A percentile compares a stretch with the other conserved stretches of the same genome.
Conservation (phyloP, 2,113 vertebrate species). For the Scytalopus superciliaris region DNA sequence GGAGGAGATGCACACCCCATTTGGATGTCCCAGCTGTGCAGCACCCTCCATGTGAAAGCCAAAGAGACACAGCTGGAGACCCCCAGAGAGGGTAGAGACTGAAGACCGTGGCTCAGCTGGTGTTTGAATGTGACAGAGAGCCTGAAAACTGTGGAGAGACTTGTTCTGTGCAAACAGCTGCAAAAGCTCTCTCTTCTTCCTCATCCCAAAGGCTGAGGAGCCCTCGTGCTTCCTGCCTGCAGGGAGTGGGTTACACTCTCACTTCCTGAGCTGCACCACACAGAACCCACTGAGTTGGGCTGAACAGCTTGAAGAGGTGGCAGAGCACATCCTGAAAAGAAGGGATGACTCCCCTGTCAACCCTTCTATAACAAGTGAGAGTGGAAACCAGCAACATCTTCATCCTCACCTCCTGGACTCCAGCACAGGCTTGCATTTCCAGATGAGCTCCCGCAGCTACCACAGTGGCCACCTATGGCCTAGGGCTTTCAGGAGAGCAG, state of each 20-base stretch:
- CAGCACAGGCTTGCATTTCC: neutral
- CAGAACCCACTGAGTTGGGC: fast-evolving
- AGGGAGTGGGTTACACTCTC: neutral
- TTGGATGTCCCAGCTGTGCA: neutral
- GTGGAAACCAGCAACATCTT: neutral
- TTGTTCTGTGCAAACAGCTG: neutral
- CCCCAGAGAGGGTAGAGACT: neutral
- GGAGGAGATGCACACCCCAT: neutral
- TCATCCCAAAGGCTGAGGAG: neutral
- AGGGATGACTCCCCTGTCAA: too few species aligned
- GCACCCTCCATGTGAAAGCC: neutral
- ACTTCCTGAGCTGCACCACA: neutral
- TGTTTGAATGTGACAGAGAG: neutral
- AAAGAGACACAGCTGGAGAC: fast-evolving
- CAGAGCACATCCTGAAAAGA: neutral
- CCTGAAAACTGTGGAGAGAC: fast-evolving
- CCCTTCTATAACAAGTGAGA: neutral
- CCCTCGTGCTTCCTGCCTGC: neutral
- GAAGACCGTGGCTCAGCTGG: neutral
- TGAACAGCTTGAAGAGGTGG: neutral
- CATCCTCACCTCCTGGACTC: neutral
- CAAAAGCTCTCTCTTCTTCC: neutral
- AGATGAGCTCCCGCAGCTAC: neutral
- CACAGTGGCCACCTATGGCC: neutral
- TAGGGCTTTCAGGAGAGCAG: neutral